Base-by-base conservation (phyloP, 2,113 vertebrate genomes). In the Corvus moneduloides region DNA sequence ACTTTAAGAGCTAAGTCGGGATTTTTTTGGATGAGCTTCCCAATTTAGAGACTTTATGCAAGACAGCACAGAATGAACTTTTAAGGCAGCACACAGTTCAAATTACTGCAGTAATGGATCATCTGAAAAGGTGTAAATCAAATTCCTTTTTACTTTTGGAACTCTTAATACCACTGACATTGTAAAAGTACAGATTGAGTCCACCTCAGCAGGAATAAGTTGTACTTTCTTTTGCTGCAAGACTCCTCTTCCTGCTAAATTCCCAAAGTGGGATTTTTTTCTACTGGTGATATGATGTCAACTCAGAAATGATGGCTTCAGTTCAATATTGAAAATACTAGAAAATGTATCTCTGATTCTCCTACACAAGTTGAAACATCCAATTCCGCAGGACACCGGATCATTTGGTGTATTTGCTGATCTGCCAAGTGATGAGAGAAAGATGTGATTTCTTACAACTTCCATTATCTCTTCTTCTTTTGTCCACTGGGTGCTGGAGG, bases 371-470 rank as follows among this genome's bases (percentile, higher is more conserved):
- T 63, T 84, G 13, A 5, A 82, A 54, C 28, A 41, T 14, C 54
- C n/a, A 54, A 0, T 61, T 68, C 10, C 16, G 16, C 8, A 30
- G 41, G 9, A 67, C 6, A 43, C 4, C 1, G 3, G 5, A 23
- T 48, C 12, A 22, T 21, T 56, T 76, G 10, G 2, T 76, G 10
- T 33, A 9, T 79, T 68, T 68, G 11, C 11, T 11, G 20, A 55
- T 78, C 41, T 89, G 9, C 20, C 11, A 26, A 20, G 3, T 22
- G 21, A 13, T 35, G 26, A 86, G 28, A 54, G 4, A 24, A 77
- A 64, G 32, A 61, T 48, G 11, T 39, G 19, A 58, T 64, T 87
- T 78, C 12, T 81, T 74, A 13, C 51, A 9, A 7, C 3, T 81
- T 74, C 11, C 16, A 16, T 58, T 88, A 63, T 33, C 7, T 61